Evolutionary conservation across 2,797 vertebrate species (phyloP).

Genomic region (Apogon talboti): DNA sequence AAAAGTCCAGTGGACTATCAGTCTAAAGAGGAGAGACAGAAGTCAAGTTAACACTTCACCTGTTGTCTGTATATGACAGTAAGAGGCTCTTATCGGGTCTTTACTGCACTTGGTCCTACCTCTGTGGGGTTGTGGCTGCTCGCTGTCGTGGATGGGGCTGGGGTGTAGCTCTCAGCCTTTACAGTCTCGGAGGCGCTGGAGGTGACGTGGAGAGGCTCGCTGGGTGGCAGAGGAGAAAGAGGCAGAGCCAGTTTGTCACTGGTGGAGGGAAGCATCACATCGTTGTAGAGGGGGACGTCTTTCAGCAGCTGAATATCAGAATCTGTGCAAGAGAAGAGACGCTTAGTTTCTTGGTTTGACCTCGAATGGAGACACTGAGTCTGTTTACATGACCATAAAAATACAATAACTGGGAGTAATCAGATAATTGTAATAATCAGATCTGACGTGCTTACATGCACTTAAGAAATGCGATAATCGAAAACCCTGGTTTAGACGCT

Average conservation of each 20-base stretch:
- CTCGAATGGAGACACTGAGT: no score
- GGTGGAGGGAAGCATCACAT: slow-evolving; percentile 95
- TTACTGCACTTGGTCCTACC: slow-evolving; percentile 72
- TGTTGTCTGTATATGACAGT: background rate
- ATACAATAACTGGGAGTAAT: no score
- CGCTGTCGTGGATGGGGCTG: slow-evolving; percentile 80
- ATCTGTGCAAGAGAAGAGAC: slow-evolving; percentile 80
- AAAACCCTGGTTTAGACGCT: no score
- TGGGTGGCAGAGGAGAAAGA: slow-evolving; percentile 88
- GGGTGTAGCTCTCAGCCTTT: slow-evolving; percentile 83
- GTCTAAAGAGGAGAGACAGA: slow-evolving; percentile 78
- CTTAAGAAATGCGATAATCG: no score
- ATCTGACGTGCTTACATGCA: no score
- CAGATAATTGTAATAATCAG: no score
- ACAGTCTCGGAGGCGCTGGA: slow-evolving; percentile 82
- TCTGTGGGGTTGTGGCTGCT: slow-evolving; percentile 84
- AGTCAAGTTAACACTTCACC: background rate
- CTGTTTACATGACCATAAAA: no score
- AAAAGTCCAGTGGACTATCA: slow-evolving; percentile 87
- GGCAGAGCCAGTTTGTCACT: slow-evolving; percentile 86
- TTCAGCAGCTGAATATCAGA: slow-evolving; percentile 88
- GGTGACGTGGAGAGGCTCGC: slow-evolving; percentile 85
- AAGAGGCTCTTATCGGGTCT: background rate
- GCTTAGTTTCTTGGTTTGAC: no score
- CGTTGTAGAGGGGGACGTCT: slow-evolving; percentile 94